A percentile compares a stretch with the other conserved stretches of the same genome.
These are phyloP conservation scores for Xanthorhoe designata DNA, from an alignment of 2,888 invertebrate genomes.

Conservation along the genomic window DNA sequence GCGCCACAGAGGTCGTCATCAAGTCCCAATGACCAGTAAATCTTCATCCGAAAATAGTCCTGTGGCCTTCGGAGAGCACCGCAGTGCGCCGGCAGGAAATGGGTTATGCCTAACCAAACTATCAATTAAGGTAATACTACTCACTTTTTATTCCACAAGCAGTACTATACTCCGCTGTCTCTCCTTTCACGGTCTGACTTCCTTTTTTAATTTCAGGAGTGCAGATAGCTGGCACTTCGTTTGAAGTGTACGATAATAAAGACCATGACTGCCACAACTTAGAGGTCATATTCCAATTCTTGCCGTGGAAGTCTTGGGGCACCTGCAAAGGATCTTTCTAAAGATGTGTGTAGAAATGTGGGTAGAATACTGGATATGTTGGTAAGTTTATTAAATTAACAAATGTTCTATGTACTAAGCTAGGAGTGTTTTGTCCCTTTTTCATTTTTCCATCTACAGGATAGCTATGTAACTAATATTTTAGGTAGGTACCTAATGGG, in stretches of 20 bases:
- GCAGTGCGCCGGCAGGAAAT: too few species aligned
- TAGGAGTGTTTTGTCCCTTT: too few species aligned
- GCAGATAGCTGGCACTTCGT: slow-evolving; percentile 50
- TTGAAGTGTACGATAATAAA: slow-evolving; percentile 48
- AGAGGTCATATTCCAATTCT: slow-evolving; percentile 65
- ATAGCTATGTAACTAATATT: neutral
- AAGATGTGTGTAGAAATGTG: neutral
- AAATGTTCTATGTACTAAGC: neutral
- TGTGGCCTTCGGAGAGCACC: too few species aligned
- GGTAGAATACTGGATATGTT: neutral
- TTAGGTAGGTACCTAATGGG: too few species aligned
- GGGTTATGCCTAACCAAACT: neutral
- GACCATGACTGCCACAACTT: slow-evolving; percentile 77
- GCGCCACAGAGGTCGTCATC: too few species aligned
- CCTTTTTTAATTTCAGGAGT: slow-evolving; percentile 55
- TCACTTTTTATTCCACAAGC: slow-evolving; percentile 52
- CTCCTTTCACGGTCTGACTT: slow-evolving; percentile 48
- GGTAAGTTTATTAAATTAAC: neutral
- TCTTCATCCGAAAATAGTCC: too few species aligned
- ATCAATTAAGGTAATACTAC: neutral
- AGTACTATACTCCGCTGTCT: slow-evolving; percentile 52
- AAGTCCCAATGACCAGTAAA: too few species aligned
- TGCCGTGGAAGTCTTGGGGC: slow-evolving; percentile 62
- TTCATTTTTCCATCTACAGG: neutral
- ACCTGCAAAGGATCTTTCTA: slow-evolving; percentile 49